A percentile compares a stretch with the other conserved stretches of the same genome.
Evolutionary conservation across 64 coral and sea anemone species (phyloP).

Genomic region (Platygyra sinensis): DNA sequence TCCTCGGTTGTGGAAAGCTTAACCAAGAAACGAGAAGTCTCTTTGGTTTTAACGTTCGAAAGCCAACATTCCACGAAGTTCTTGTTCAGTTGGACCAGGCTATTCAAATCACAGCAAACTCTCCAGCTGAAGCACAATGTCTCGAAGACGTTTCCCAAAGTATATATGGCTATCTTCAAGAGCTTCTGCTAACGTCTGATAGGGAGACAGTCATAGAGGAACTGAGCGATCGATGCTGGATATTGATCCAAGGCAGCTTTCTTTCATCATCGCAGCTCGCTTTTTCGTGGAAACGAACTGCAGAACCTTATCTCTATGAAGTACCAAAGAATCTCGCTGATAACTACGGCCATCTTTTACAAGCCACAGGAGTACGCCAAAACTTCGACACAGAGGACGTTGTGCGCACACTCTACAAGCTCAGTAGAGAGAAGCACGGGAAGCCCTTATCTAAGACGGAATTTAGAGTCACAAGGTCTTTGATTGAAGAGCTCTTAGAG

Average conservation of each 20-base stretch:
- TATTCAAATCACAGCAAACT: neutral
- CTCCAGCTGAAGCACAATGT: neutral
- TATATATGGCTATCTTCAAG: conserved; percentile 63
- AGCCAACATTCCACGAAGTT: conserved; percentile 47
- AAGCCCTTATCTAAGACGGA: conserved; percentile 10
- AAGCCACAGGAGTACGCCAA: conserved; percentile 47
- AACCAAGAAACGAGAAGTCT: conserved; percentile 42
- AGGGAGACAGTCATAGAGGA: neutral
- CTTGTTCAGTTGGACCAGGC: conserved; percentile 58
- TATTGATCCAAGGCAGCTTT: conserved; percentile 69
- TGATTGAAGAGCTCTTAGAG: conserved; percentile 41
- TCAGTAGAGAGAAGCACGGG: conserved; percentile 30
- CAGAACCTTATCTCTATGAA: conserved; percentile 76
- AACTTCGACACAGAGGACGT: conserved; percentile 45
- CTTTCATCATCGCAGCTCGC: conserved; percentile 60
- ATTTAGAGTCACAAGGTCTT: conserved; percentile 59
- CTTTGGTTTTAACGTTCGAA: conserved; percentile 39
- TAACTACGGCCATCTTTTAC: conserved; percentile 48
- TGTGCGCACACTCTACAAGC: conserved; percentile 42
- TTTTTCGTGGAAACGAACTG: conserved; percentile 68
- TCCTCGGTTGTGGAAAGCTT: conserved; percentile 62
- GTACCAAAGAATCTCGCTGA: conserved; percentile 42
- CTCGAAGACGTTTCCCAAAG: neutral
- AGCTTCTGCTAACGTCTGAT: neutral
- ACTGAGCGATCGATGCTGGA: conserved; percentile 53